phyloP scores from a whole-genome alignment of 2,113 vertebrate species.

The Perccottus glenii region DNA sequence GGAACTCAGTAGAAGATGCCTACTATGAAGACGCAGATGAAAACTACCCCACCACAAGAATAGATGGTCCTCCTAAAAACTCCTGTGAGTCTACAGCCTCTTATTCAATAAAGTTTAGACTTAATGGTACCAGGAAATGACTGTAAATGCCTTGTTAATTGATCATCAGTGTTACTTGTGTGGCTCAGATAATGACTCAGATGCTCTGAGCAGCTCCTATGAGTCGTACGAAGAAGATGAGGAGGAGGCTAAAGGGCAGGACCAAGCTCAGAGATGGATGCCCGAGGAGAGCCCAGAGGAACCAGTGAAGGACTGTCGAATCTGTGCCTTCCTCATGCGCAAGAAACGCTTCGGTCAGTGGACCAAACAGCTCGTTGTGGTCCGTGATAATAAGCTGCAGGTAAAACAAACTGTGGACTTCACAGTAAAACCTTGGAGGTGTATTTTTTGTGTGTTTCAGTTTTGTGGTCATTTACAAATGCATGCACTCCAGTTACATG shows the following conservation, averaged over 20 bases:
- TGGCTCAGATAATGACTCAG: constrained; percentile 92
- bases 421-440: background rate
- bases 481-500: too few relatives aligned
- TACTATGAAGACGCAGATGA: constrained; percentile 97
- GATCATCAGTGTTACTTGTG: constrained; percentile 5
- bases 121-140: background rate
- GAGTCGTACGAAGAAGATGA: constrained; percentile 98
- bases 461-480: too few relatives aligned
- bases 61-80: constrained; percentile 89
- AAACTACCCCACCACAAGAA: constrained; percentile 89
- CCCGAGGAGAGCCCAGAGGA: constrained; percentile 87
- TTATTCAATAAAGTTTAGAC: background rate
- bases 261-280: constrained; percentile 86
- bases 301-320: constrained; percentile 89
- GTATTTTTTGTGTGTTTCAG: background rate
- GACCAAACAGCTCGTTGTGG: constrained; percentile 94
- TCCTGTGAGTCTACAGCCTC: constrained; percentile 83
- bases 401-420: constrained; percentile 69
- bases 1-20: constrained; percentile 89
- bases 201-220: constrained; percentile 95
- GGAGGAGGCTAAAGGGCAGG: constrained; percentile 88
- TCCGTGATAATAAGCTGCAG: constrained; percentile 92
- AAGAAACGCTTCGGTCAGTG: constrained; percentile 98
- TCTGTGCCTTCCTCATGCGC: constrained; percentile 93
- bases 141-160: constrained; percentile 8